A percentile compares a stretch with the other conserved stretches of the same genome.
These are phyloP conservation scores for Caenorhabditis zanzibari DNA, from an alignment of 2,888 invertebrate species.

Conservation along the genomic window DNA sequence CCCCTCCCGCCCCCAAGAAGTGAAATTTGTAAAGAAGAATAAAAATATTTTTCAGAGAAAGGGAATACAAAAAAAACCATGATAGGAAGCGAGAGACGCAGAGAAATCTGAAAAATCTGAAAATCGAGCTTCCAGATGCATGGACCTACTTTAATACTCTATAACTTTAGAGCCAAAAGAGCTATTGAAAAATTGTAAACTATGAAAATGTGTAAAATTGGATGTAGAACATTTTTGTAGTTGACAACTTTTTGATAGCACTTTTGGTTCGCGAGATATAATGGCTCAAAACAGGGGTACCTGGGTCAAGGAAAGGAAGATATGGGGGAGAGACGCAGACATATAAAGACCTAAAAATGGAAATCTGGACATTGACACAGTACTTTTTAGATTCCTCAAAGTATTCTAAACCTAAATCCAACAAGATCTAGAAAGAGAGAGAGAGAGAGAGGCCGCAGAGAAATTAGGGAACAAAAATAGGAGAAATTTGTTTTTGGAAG, in stretches of 20 bases:
- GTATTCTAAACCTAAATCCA: too few species aligned
- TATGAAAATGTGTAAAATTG: too few species aligned
- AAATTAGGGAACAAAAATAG: neutral
- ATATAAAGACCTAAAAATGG: neutral
- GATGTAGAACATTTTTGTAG: too few species aligned
- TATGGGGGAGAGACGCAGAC: neutral
- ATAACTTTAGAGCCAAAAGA: too few species aligned
- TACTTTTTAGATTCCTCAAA: too few species aligned
- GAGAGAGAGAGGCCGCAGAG: slow-evolving; percentile 5
- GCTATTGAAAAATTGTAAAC: too few species aligned
- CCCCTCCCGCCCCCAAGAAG: neutral
- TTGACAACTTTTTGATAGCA: too few species aligned
- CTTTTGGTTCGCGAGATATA: too few species aligned
- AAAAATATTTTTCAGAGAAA: too few species aligned
- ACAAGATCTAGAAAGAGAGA: neutral
- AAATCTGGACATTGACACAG: neutral
- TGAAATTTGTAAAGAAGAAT: neutral
- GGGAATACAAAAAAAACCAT: too few species aligned
- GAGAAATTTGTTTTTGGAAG: neutral
- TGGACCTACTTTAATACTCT: too few species aligned
- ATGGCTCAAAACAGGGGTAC: neutral
- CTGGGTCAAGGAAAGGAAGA: neutral
- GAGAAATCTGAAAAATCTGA: neutral
- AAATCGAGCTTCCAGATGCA: neutral
- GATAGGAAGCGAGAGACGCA: neutral